Base-by-base conservation (phyloP, 2,113 vertebrate genomes). In the Sciurus niger region DNA sequence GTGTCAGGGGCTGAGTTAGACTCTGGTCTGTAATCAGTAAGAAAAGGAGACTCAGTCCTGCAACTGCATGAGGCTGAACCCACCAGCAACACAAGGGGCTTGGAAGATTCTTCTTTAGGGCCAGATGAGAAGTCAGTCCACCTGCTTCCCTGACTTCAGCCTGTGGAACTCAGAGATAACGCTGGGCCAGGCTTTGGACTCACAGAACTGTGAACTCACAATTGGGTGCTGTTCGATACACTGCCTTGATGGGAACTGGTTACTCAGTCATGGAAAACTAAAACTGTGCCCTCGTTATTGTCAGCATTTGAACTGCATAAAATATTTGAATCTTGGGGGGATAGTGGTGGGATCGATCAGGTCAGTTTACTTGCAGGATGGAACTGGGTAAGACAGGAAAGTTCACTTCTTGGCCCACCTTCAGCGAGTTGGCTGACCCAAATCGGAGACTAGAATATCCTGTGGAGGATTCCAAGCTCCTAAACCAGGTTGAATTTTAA, bases 1-100 rank as follows among this genome's bases (percentile, higher is more conserved):
- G 28, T 0, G 7, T 53, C 25, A 55, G 40, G 40, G 34, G 18
- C 0, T 17, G 28, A 1, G 17, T n/a, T 8, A 43, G 43, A 6
- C 25, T 7, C 48, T 24, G 8, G 34, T 6, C 16, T 20, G 20
- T 8, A 70, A 40, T 58, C 60, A 43, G 12, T 30, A 78, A 67
- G 24, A 43, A 40, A 40, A 22, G 1, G 51, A 16, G 6, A 43
- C 4, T 79, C 46, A n/a, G 72, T 9, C 72, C 58, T 14, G 8
- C 2, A 48, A 30, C 63, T 24, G 18, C 6, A 5, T 20, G 25
- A 32, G 3, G 63, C n/a, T 34, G 28, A 90, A 37, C 34, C 32
- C 34, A 68, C 28, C 48, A 70, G 40, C 67, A 51, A 18, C 43
- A n/a, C 51, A 40, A 43, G 11, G 14, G 30, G 8, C n/a, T 63